Conservation (phyloP, 2,113 vertebrate genomes). For the Chaetops frenatus region DNA sequence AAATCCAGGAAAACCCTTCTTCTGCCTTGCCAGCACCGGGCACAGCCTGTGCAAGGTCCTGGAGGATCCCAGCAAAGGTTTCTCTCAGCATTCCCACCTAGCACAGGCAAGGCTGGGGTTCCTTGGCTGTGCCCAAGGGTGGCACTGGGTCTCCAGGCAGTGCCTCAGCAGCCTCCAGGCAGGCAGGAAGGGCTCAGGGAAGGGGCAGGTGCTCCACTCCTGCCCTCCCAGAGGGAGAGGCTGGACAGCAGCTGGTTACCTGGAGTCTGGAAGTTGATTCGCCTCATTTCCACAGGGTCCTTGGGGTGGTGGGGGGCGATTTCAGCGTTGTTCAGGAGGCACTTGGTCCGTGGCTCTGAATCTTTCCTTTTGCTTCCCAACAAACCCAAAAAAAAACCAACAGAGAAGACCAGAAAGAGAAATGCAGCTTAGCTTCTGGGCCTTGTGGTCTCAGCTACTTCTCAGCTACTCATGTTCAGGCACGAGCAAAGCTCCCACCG, state of each 20-base stretch:
- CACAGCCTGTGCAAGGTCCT: neutral
- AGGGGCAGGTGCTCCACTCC: neutral
- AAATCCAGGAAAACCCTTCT: neutral
- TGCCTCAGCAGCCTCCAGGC: neutral
- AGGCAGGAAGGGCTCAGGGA: neutral
- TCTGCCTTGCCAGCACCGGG: neutral
- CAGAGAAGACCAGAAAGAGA: neutral
- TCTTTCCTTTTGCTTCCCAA: constrained; percentile 89
- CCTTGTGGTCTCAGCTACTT: neutral
- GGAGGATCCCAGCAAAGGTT: neutral
- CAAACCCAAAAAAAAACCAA: neutral
- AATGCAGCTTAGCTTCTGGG: neutral
- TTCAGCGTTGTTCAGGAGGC: constrained; percentile 91
- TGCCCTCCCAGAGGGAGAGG: neutral
- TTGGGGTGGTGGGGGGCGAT: constrained; percentile 92
- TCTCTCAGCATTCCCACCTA: neutral
- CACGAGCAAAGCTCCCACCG: neutral
- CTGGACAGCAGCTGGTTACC: constrained; percentile 70
- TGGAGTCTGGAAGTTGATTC: constrained; percentile 97
- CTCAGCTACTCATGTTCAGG: neutral
- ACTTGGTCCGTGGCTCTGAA: constrained; percentile 91
- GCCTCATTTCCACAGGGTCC: constrained; percentile 96
- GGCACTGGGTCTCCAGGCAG: neutral
- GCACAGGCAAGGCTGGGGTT: neutral
- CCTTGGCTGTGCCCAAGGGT: neutral